Base-by-base conservation (phyloP, 2,797 vertebrate genomes). In the Erpetoichthys calabaricus region DNA sequence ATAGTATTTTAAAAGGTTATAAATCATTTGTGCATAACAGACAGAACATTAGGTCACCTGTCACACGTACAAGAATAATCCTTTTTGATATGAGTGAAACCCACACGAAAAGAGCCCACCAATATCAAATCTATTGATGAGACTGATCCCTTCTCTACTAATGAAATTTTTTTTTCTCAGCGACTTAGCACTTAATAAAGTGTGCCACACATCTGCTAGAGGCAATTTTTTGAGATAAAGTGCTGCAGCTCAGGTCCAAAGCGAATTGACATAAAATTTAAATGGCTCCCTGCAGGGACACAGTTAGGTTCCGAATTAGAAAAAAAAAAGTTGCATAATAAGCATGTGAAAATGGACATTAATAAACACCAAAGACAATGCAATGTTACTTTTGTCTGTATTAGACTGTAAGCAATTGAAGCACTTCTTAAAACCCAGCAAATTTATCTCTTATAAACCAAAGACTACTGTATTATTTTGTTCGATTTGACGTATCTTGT, bases 161-260 rank as follows among this genome's bases (percentile, higher is more conserved):
- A 88, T 88, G 82, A 88, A 88, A 86, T 86, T 86, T 85, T 84
- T 83, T 86, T 86, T 85, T 86, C 84, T 84, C 83, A 85, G 81
- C 78, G 79, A 75, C 73, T 65, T 75, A 76, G 78, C 82, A 76
- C 80, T 81, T 80, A 86, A 86, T 88, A 85, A 88, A 86, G 81
- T 80, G 82, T 85, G 83, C 83, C 82, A 79, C 80, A 75, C 83
- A 86, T 81, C 85, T 86, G 83, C 75, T 80, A 71, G 10, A 67
- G 73, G 68, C 76, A 68, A 63, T 81, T 80, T 25, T 81, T 79
- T 79, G 82, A 79, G 73, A 82, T 74, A 85, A 83, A 82, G 79
- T 76, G 59, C 65, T 66, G 69, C 70, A 78, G 44, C 77, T 77
- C 82, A 77, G 75, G 72, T 79, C 79, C 74, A 80, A 76, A 79